Evolutionary conservation across 2,113 vertebrate genomes (phyloP).

Genomic region (Saimiri boliviensis): DNA sequence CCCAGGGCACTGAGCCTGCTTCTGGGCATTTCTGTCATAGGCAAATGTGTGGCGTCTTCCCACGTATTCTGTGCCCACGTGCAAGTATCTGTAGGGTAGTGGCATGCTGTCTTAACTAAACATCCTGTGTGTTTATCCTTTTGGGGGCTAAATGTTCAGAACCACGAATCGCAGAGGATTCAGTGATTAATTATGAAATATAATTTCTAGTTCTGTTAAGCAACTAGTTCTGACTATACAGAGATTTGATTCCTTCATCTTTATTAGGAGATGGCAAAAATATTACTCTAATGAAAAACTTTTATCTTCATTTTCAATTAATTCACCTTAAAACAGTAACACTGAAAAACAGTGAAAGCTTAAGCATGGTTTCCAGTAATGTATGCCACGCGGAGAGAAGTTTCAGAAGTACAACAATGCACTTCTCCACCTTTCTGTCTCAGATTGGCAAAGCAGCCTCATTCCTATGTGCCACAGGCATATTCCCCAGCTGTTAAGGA

Average conservation of each 20-base stretch:
- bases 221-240: not conserved
- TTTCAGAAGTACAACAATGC: not conserved
- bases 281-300: not conserved
- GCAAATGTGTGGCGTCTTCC: fast-evolving
- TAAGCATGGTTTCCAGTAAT: not conserved
- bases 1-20: fast-evolving
- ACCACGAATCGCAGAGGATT: not conserved
- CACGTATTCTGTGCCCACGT: fast-evolving
- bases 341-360: not conserved
- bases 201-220: not conserved
- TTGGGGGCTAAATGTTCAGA: not conserved
- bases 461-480: not conserved
- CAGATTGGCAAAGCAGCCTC: not conserved
- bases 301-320: not conserved
- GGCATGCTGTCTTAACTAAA: no score
- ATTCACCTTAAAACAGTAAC: not conserved
- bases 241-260: not conserved
- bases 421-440: not conserved
- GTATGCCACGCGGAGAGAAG: not conserved
- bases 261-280: not conserved
- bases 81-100: fast-evolving
- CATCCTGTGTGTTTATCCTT: not conserved
- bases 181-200: not conserved
- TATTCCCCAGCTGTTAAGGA: not conserved
- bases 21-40: fast-evolving